Conservation (phyloP, 1,140 invertebrate species). For the Drosophila bifasciata region DNA sequence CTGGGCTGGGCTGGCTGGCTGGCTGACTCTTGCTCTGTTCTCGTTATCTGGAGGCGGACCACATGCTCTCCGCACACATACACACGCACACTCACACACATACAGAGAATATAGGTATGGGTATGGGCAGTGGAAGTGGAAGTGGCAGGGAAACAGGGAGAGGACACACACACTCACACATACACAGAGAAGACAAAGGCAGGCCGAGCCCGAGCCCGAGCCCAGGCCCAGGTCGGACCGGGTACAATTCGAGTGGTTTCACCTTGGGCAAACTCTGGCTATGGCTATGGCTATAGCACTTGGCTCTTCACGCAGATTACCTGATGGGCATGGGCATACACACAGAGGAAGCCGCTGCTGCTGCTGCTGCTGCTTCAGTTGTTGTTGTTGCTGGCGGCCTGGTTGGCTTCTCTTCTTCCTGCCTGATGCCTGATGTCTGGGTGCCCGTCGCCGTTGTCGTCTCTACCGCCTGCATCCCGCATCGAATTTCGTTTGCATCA, state of each 20-base stretch:
- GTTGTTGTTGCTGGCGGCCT: constrained; percentile 3
- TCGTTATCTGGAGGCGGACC: constrained; percentile 80
- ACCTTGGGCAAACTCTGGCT: constrained; percentile 39
- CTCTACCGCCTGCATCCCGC: constrained; percentile 39
- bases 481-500: constrained; percentile 56
- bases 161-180: constrained; percentile 2
- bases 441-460: background rate
- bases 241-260: constrained; percentile 60
- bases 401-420: constrained; percentile 1
- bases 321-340: constrained; percentile 12
- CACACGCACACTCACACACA: constrained; percentile 31
- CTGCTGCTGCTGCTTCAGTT: background rate
- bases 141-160: constrained; percentile 2
- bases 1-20: constrained; percentile 18
- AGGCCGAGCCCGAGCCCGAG: constrained; percentile 1
- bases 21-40: constrained; percentile 60
- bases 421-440: constrained; percentile 16
- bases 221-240: constrained; percentile 16
- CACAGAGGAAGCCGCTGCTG: background rate
- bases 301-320: constrained; percentile 34
- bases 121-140: constrained; percentile 1
- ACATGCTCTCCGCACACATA: constrained; percentile 51
- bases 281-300: constrained; percentile 4
- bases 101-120: constrained; percentile 35
- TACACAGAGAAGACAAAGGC: constrained; percentile 40